phyloP scores from a whole-genome alignment of 2,888 invertebrate genomes.

The Pimpla rufipes region DNA sequence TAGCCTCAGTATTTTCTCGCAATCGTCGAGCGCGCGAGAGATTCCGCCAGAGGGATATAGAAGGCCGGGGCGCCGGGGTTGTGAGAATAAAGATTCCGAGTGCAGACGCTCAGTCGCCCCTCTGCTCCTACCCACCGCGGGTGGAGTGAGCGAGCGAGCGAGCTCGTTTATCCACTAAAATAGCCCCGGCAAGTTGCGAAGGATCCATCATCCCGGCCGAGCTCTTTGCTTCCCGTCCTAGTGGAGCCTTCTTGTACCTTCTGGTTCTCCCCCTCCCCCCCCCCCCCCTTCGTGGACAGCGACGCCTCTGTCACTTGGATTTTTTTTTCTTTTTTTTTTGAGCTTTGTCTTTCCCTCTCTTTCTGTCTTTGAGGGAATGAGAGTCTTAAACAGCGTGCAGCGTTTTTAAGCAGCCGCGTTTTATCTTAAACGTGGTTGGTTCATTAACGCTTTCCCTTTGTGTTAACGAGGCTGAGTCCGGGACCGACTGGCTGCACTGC shows the following conservation, averaged over 20 bases:
- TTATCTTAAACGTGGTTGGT: conserved; percentile 54
- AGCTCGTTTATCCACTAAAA: conserved; percentile 62
- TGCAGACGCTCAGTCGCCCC: conserved; percentile 30
- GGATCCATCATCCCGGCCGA: conserved; percentile 61
- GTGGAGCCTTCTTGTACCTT: conserved; percentile 20
- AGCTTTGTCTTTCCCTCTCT: too few relatives aligned
- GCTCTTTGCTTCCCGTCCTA: conserved; percentile 31
- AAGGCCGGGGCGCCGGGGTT: neutral
- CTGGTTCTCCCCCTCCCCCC: neutral
- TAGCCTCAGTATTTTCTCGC: too few relatives aligned
- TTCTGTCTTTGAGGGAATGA: neutral
- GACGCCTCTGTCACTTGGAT: conserved; percentile 35
- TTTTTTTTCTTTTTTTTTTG: conserved; percentile 5
- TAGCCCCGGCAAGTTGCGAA: conserved; percentile 60
- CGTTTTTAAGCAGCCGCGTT: neutral
- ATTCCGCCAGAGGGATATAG: neutral
- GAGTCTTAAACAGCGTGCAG: conserved; percentile 19
- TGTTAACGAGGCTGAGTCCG: conserved; percentile 41
- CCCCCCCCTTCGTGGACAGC: neutral
- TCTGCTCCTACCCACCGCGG: conserved; percentile 2
- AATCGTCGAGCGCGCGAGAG: neutral
- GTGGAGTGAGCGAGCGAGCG: conserved; percentile 1
- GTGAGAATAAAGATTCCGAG: conserved; percentile 57
- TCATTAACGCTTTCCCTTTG: conserved; percentile 60
- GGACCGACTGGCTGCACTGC: too few relatives aligned